Conservation (phyloP, 2,797 vertebrate genomes). For the Scomberomorus guttatus region DNA sequence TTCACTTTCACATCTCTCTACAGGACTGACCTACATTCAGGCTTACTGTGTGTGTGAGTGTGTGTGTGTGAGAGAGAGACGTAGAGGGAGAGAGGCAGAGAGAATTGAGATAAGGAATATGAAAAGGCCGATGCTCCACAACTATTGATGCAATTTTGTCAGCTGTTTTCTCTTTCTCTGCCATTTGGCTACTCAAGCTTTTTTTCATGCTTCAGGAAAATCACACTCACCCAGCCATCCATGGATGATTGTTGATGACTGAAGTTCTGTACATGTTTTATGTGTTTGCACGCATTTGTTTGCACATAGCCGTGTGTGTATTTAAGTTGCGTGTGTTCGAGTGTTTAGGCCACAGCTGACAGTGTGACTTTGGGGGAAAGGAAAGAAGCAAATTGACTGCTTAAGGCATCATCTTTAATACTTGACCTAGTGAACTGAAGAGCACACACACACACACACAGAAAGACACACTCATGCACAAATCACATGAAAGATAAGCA, state of each 20-base stretch:
- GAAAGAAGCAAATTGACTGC: not conserved
- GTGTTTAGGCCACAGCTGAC: not conserved
- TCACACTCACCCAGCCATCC: conserved; percentile 36
- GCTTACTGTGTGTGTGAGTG: conserved; percentile 40
- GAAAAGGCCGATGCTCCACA: conserved; percentile 33
- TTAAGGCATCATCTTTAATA: not conserved
- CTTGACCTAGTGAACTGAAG: conserved; percentile 4
- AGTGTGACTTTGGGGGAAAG: too few species aligned
- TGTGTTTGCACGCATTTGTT: conserved; percentile 30
- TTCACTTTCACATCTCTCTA: conserved; percentile 79
- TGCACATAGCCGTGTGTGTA: not conserved
- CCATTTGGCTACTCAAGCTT: conserved; percentile 34
- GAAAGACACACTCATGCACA: not conserved
- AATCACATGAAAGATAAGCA: not conserved
- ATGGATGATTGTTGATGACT: conserved; percentile 12
- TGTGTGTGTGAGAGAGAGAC: conserved; percentile 16
- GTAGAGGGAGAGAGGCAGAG: conserved; percentile 9
- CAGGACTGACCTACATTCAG: conserved; percentile 84
- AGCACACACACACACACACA: not conserved
- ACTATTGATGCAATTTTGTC: conserved; percentile 19
- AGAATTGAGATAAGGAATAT: conserved; percentile 31
- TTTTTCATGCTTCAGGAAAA: conserved; percentile 44
- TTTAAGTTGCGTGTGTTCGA: not conserved
- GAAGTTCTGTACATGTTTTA: conserved; percentile 2
- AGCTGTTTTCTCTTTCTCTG: conserved; percentile 15